A percentile compares a stretch with the other conserved stretches of the same genome.
phyloP scores from a whole-genome alignment of 2,797 vertebrate species.

The Apogon talboti region DNA sequence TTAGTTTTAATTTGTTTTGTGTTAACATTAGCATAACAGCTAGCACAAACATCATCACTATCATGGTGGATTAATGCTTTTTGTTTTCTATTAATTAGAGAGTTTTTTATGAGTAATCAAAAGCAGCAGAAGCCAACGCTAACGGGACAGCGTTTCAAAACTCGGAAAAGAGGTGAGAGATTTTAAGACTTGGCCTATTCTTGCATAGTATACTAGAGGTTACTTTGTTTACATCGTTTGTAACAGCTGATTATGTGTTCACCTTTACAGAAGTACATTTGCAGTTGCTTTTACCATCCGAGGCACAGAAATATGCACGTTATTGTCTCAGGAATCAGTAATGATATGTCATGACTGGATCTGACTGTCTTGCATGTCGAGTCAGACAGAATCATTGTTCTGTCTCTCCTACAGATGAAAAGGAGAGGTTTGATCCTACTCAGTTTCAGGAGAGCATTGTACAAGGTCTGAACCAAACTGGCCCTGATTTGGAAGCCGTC shows the following conservation, averaged over 20 bases:
- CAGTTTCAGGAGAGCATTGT: slow-evolving; percentile 99
- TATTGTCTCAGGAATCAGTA: too few relatives aligned
- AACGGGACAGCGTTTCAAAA: slow-evolving; percentile 99
- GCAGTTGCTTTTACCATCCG: background rate
- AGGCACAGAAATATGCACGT: too few relatives aligned
- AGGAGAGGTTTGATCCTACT: slow-evolving; percentile 99
- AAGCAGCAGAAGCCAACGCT: slow-evolving; percentile 99
- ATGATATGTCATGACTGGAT: too few relatives aligned
- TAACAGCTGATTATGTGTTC: background rate
- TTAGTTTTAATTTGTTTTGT: too few relatives aligned
- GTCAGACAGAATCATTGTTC: background rate
- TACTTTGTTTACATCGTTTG: too few relatives aligned
- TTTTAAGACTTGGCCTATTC: too few relatives aligned
- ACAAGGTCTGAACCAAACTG: slow-evolving; percentile 98
- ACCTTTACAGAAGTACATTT: too few relatives aligned
- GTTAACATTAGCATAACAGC: background rate
- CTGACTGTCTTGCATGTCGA: too few relatives aligned
- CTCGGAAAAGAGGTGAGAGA: slow-evolving; percentile 92
- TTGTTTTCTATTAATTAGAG: too few relatives aligned
- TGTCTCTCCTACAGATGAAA: slow-evolving; percentile 90
- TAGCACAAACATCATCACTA: too few relatives aligned
- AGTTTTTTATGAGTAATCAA: slow-evolving; percentile 99
- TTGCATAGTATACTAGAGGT: too few relatives aligned
- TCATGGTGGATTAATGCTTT: too few relatives aligned
- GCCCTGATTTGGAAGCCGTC: slow-evolving; percentile 97